Percentiles rank a stretch among this genome's conserved stretches.
phyloP scores from a whole-genome alignment of 2,113 vertebrate genomes.

The Onychorhynchus coronatus region DNA sequence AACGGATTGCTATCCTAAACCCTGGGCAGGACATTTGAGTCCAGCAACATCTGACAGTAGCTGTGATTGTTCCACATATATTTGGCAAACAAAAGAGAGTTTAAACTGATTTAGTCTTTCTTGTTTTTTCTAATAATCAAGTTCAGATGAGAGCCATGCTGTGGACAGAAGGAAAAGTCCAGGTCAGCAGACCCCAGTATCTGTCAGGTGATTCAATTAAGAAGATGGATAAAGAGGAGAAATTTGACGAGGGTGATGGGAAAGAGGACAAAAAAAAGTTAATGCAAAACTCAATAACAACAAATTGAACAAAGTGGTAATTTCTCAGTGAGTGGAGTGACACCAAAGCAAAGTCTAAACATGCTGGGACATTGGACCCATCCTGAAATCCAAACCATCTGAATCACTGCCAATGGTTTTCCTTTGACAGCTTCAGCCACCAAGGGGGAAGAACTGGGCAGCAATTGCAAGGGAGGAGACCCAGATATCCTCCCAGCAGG shows the following conservation, averaged over 20 bases:
- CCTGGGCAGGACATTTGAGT: neutral
- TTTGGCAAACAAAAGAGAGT: neutral
- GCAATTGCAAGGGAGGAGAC: neutral
- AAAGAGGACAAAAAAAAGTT: neutral
- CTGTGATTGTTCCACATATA: neutral
- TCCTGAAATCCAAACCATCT: neutral
- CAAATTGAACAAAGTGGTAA: neutral
- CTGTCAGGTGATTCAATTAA: neutral
- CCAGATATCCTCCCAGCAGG: neutral
- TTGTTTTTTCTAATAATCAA: neutral
- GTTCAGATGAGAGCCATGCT: neutral
- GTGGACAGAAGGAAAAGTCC: neutral
- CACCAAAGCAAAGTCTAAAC: neutral
- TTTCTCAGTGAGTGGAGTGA: neutral
- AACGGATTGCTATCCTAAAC: neutral
- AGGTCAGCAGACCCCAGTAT: neutral
- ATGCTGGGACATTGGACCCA: neutral
- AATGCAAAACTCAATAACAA: neutral
- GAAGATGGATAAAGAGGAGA: neutral
- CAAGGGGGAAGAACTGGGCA: neutral
- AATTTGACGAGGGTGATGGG: neutral
- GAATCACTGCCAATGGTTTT: neutral
- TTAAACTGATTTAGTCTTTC: neutral
- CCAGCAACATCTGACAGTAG: neutral
- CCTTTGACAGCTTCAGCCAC: neutral